phyloP scores from a whole-genome alignment of 2,888 invertebrate species.

The Teleogryllus oceanicus region DNA sequence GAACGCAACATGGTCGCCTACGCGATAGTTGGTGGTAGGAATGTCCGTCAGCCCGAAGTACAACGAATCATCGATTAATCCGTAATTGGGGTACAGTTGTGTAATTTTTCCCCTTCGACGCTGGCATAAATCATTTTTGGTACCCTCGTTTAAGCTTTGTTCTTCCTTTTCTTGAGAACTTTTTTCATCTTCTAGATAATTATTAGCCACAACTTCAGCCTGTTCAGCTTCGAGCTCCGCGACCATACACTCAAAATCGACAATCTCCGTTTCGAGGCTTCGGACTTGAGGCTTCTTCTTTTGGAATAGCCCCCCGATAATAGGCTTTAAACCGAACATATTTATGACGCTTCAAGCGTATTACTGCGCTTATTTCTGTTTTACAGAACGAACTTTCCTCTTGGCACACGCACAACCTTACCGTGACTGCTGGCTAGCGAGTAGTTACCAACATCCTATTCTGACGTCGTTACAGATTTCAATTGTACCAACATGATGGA shows the following conservation, averaged over 20 bases:
- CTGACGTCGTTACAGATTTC: no score
- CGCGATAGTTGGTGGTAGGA: constrained; percentile 47
- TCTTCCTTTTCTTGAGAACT: background rate
- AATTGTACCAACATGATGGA: no score
- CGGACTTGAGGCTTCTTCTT: no score
- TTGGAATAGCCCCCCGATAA: no score
- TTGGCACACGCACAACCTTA: no score
- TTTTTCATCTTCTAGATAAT: constrained; percentile 19
- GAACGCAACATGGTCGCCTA: constrained; percentile 58
- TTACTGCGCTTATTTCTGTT: no score
- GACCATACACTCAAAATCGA: background rate
- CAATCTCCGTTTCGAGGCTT: background rate
- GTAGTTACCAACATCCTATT: no score
- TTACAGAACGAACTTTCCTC: no score
- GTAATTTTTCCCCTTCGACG: constrained; percentile 56
- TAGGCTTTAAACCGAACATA: no score
- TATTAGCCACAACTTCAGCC: constrained; percentile 6
- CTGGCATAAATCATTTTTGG: constrained; percentile 19
- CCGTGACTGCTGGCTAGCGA: no score
- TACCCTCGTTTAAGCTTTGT: background rate
- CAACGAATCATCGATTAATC: constrained; percentile 59
- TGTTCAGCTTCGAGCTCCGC: background rate
- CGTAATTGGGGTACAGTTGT: constrained; percentile 50
- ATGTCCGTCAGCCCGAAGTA: constrained; percentile 52
- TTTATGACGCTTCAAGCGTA: no score